Percentiles rank a stretch among this genome's conserved stretches.
phyloP scores from a whole-genome alignment of 1,140 invertebrate species.

The Aphidius ervi region DNA sequence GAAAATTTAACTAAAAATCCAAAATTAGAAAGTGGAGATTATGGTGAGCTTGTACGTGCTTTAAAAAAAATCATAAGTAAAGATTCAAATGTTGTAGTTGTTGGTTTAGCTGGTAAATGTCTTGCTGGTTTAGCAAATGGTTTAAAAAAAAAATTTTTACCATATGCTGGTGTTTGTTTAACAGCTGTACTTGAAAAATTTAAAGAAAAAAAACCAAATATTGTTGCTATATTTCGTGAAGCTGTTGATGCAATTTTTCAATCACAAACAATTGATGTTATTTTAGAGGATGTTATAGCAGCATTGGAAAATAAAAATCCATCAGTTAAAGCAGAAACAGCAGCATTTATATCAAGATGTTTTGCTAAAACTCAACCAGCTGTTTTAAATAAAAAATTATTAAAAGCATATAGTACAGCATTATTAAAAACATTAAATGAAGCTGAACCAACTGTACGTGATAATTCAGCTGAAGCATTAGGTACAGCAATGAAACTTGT shows the following conservation, averaged over 20 bases:
- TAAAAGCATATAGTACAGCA: constrained; percentile 79
- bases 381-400: constrained; percentile 85
- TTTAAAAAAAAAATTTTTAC: constrained; percentile 81
- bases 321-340: constrained; percentile 87
- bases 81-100: constrained; percentile 93
- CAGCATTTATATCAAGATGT: constrained; percentile 79
- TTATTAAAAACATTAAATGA: constrained; percentile 85
- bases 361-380: constrained; percentile 76
- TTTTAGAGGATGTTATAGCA: constrained; percentile 79
- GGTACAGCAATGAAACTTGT: constrained; percentile 93
- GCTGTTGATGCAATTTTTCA: constrained; percentile 88
- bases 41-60: constrained; percentile 80
- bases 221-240: constrained; percentile 80
- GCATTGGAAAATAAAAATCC: constrained; percentile 95
- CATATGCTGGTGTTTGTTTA: constrained; percentile 78
- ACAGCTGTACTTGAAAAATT: constrained; percentile 89
- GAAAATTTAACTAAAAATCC: constrained; percentile 78
- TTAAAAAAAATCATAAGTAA: constrained; percentile 90
- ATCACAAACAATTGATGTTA: constrained; percentile 77
- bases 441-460: constrained; percentile 79
- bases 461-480: constrained; percentile 82
- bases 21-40: constrained; percentile 88
- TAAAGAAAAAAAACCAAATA: constrained; percentile 94
- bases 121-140: constrained; percentile 79
- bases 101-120: constrained; percentile 82